These are phyloP conservation scores for Paracentrotus lividus DNA, from an alignment of 53 echinoderm and acorn worm species.

Conservation along the genomic window DNA sequence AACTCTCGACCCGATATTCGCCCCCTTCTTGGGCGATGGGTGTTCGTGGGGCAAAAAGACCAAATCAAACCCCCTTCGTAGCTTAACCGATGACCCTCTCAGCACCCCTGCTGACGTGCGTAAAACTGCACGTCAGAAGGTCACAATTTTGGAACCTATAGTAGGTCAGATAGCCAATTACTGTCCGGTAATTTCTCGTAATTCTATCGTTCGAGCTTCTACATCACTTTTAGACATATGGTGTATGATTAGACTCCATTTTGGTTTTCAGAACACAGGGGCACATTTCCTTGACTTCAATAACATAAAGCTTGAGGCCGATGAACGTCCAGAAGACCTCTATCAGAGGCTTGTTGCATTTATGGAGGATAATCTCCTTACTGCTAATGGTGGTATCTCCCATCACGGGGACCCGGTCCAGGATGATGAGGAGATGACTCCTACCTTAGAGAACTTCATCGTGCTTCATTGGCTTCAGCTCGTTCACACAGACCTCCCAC, in stretches of 20 bases:
- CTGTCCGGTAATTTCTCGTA: constrained; percentile 74
- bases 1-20: constrained; percentile 36
- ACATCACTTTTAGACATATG: neutral
- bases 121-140: constrained; percentile 58
- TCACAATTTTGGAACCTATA: constrained; percentile 62
- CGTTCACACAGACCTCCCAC: too few species aligned
- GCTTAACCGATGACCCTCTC: neutral
- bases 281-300: neutral
- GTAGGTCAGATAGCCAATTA: constrained; percentile 78
- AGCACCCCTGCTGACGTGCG: neutral
- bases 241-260: neutral
- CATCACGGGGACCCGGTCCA: neutral
- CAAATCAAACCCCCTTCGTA: neutral
- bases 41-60: neutral
- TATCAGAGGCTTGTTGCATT: neutral
- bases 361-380: neutral
- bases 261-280: neutral
- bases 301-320: neutral
- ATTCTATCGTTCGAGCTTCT: neutral
- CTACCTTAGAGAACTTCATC: constrained; percentile 74
- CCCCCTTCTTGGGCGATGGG: neutral
- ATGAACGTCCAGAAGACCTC: neutral
- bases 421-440: constrained; percentile 51
- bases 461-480: too few species aligned
- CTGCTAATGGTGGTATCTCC: neutral